A percentile compares a stretch with the other conserved stretches of the same genome.
These are phyloP conservation scores for Trachelipus rathkii DNA, from an alignment of 1,140 invertebrate genomes.

Conservation along the genomic window DNA sequence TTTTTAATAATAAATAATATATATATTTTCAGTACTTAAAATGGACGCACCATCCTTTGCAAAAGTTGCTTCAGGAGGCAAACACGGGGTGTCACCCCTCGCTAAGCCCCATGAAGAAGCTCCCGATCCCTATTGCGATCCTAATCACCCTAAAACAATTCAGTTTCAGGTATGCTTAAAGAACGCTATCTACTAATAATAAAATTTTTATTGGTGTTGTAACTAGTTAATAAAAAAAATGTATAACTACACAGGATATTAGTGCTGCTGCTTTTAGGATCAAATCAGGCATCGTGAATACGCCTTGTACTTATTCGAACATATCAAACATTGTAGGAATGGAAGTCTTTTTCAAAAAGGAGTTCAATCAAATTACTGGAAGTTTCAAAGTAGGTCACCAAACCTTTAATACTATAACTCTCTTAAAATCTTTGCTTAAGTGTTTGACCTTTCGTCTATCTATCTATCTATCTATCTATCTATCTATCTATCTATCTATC, in stretches of 20 bases:
- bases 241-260: constrained; percentile 62
- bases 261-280: constrained; percentile 85
- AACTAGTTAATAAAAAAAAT: constrained; percentile 13
- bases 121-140: constrained; percentile 70
- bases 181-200: constrained; percentile 30
- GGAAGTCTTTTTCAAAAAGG: constrained; percentile 87
- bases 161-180: constrained; percentile 56
- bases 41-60: background rate
- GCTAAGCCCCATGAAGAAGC: constrained; percentile 28
- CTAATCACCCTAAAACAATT: constrained; percentile 66
- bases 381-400: constrained; percentile 58
- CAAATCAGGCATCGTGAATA: constrained; percentile 72
- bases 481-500: constrained; percentile 7
- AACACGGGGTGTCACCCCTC: no score
- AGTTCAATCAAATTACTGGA: constrained; percentile 85
- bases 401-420: background rate
- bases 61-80: background rate
- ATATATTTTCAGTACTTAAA: background rate
- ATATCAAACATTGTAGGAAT: constrained; percentile 71
- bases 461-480: background rate
- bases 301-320: constrained; percentile 76
- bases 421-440: no score
- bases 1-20: constrained; percentile 4
- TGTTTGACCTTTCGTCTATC: constrained; percentile 9
- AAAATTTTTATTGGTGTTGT: no score